Percentiles rank a stretch among this genome's conserved stretches.
Evolutionary conservation across 2,113 vertebrate genomes (phyloP).

Genomic region (Apteryx owenii): DNA sequence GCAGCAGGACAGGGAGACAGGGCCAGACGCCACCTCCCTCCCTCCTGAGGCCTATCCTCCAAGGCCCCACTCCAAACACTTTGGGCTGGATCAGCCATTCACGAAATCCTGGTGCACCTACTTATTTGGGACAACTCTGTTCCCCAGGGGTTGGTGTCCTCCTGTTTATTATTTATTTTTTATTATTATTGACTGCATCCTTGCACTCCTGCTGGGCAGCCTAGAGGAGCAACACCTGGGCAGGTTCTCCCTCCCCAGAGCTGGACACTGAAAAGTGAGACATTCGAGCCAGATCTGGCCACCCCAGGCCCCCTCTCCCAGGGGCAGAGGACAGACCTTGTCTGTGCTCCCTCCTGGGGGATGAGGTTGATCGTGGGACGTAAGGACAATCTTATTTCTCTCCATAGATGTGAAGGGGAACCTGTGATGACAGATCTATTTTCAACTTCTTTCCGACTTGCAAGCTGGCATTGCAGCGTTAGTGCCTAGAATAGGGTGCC

Average conservation of each 20-base stretch:
- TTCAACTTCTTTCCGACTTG: neutral
- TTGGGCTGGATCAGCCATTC: neutral
- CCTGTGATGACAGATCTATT: neutral
- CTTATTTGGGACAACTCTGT: neutral
- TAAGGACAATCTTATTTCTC: neutral
- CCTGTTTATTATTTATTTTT: neutral
- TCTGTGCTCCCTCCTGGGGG: neutral
- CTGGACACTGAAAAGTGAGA: accelerated
- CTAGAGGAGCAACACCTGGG: accelerated
- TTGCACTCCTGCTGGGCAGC: accelerated
- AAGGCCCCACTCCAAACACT: neutral
- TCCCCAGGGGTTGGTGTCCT: neutral
- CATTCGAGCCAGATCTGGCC: neutral
- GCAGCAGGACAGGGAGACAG: neutral
- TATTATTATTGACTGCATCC: neutral
- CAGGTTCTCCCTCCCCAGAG: neutral
- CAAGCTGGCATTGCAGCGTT: accelerated
- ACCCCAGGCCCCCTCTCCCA: neutral
- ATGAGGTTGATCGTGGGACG: accelerated
- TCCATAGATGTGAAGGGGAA: accelerated
- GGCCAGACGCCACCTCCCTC: neutral
- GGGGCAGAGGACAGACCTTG: neutral
- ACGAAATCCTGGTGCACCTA: neutral
- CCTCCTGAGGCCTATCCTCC: neutral
- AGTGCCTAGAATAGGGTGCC: accelerated